phyloP scores from a whole-genome alignment of 2,888 invertebrate species.

The Tyria jacobaeae region DNA sequence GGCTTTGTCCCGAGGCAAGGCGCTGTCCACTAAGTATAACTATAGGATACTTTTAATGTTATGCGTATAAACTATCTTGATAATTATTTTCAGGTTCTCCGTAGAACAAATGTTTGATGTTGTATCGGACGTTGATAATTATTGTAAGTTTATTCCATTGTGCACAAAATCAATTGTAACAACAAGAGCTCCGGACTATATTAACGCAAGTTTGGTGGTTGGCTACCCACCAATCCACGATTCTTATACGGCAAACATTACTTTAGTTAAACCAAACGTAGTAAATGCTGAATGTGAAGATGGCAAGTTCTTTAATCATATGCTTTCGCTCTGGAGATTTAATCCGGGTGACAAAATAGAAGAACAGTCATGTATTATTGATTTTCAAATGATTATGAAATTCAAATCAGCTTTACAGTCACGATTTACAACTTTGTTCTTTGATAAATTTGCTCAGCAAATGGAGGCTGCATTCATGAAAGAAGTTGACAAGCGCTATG shows the following conservation, averaged over 20 bases:
- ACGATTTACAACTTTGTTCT: conserved; percentile 95
- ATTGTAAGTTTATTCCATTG: conserved; percentile 96
- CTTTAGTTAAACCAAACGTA: conserved; percentile 89
- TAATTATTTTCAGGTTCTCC: conserved; percentile 91
- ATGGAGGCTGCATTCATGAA: conserved; percentile 97
- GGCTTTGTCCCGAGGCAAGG: no score
- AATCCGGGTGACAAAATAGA: conserved; percentile 94
- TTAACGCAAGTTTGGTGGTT: conserved; percentile 92
- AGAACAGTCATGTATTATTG: conserved; percentile 94
- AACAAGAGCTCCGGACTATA: conserved; percentile 76
- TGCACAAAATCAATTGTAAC: conserved; percentile 94
- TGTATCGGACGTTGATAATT: conserved; percentile 95
- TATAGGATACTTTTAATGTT: no score
- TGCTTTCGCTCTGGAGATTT: conserved; percentile 97
- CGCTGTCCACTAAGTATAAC: no score
- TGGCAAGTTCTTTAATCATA: conserved; percentile 94
- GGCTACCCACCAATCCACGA: conserved; percentile 95
- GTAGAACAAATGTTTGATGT: conserved; percentile 97
- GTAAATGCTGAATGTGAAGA: conserved; percentile 96
- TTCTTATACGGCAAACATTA: conserved; percentile 94
- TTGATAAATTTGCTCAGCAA: conserved; percentile 96
- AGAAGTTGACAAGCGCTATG: conserved; percentile 93
- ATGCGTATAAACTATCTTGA: no score
- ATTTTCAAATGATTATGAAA: conserved; percentile 96
- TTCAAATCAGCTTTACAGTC: conserved; percentile 96